Base-by-base conservation (phyloP, 2,113 vertebrate species). In the Caranx ignobilis region DNA sequence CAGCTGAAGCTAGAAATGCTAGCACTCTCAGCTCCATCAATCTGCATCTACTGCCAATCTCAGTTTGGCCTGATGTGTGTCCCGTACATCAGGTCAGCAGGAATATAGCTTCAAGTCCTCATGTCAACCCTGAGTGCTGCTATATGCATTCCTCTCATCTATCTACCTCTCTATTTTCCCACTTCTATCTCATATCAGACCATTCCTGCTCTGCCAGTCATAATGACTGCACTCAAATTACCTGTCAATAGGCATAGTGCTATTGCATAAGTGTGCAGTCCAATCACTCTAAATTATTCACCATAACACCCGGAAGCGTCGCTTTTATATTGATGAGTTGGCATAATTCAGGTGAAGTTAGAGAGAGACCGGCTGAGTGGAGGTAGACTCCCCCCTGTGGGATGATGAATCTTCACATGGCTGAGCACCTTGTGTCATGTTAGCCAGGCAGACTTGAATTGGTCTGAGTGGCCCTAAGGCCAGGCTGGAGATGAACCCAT, bases 231-330 rank as follows among this genome's bases (percentile, higher is more conserved):
- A 50, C 75, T 78, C 2, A 48, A 77, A 86, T 87, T n/a, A 87
- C 48, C 75, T 66, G 71, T 92, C 86, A 87, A 76, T 90, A 80
- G 75, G 76, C 74, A 87, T 52, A 91, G 82, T 70, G 83, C 48
- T 67, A 11, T 86, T 88, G 79, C 87, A 64, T 82, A 90, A 89
- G 66, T 59, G 64, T 77, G 39, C 52, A 54, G 81, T 83, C 65
- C 77, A 88, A 80, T 93, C 41, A n/a, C 13, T 75, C 6, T 85
- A 37, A 91, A 91, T 89, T 75, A 93, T 92, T 88, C 43, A 83
- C 13, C 55, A 16, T 62, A 50, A 75, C 64, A 77, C 63, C 75
- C 57, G 9, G 71, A 81, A 81, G 73, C 69, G 74, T 35, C 31
- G 64, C 71, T 89, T 90, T 87, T 60, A 83, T 77, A 84, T 80